These are phyloP conservation scores for Thamnophis sirtalis DNA, from an alignment of 2,113 vertebrate species.

Conservation along the genomic window DNA sequence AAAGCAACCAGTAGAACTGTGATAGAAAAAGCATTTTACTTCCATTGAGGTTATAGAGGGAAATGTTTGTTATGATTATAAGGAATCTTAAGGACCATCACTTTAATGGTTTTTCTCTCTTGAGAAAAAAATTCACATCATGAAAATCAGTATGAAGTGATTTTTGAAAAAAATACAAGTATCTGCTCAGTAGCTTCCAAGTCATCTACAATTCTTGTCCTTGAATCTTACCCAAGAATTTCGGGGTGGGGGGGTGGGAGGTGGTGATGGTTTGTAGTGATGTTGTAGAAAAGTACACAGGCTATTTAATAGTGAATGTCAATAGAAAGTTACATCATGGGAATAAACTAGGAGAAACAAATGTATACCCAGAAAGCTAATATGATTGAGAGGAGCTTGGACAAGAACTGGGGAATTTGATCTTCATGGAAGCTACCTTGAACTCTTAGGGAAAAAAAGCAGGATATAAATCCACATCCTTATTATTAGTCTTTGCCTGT, in stretches of 20 bases:
- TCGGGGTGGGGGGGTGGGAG: too few relatives aligned
- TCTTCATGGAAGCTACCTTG: background rate
- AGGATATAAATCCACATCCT: background rate
- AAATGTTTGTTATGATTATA: background rate
- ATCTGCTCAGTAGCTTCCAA: background rate
- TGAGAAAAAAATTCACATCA: background rate
- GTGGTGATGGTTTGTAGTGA: background rate
- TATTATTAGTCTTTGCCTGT: background rate
- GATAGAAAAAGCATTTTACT: background rate
- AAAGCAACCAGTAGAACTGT: background rate
- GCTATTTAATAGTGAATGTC: background rate
- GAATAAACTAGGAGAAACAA: background rate
- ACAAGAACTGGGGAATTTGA: background rate
- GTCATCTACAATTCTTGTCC: background rate
- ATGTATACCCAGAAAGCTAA: background rate
- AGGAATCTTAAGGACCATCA: background rate
- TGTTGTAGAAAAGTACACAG: background rate
- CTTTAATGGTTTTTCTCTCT: background rate
- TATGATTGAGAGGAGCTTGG: background rate
- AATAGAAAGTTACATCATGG: background rate
- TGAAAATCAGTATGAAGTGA: background rate
- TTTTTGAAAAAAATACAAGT: background rate
- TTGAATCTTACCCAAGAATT: background rate
- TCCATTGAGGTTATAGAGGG: background rate
- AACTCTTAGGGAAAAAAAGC: background rate